Base-by-base conservation (phyloP, 1,140 invertebrate species). In the Platorchestia sp. region DNA sequence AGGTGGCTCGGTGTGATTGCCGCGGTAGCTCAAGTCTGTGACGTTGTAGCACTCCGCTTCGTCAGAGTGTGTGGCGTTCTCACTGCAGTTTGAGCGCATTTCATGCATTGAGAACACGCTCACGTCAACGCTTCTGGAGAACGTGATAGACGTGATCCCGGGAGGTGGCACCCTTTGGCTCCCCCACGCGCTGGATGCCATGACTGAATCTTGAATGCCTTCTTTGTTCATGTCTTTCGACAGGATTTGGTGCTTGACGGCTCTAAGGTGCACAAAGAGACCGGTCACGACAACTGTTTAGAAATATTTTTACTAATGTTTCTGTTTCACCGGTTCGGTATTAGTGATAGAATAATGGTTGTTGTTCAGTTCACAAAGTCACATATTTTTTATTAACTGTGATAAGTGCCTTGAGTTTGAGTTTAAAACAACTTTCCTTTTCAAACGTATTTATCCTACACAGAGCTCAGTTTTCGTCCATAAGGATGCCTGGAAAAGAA, bases 41-140 rank as follows among this genome's bases (percentile, higher is more conserved):
- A 10, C 45, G 45, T 93, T 93, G 91, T 40, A 45, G 45, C 91
- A 93, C 3, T 40, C 91, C 6, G 6, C 45, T n/a, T 93, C 43
- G 27, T 0, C 44, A 40, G 45, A 45, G 45, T 40, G 27, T 36
- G 87, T 89, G 87, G 41, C 41, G 87, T 89, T 89, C 41, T 42
- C 16, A 44, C 91, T 93, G 45, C 91, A 93, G 45, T 93, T 93
- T 14, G 41, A 7, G 87, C 16, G 14, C 40, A 44, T 6, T 45
- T 93, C 91, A 19, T 45, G 36, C 36, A 45, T 44, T 27, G 6
- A 44, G 40, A 7, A 42, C 45, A 45, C 45, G 41, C 43, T n/a
- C 45, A 93, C 91, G 47, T 93, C 91, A 44, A 93, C 91, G 45
- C 45, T 93, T 44, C 91, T 93, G 43, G 91, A 45, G 45, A 45